Percentiles rank a stretch among this genome's conserved stretches.
phyloP scores from a whole-genome alignment of 2,113 vertebrate genomes.

The Gallinago paraguaiae region DNA sequence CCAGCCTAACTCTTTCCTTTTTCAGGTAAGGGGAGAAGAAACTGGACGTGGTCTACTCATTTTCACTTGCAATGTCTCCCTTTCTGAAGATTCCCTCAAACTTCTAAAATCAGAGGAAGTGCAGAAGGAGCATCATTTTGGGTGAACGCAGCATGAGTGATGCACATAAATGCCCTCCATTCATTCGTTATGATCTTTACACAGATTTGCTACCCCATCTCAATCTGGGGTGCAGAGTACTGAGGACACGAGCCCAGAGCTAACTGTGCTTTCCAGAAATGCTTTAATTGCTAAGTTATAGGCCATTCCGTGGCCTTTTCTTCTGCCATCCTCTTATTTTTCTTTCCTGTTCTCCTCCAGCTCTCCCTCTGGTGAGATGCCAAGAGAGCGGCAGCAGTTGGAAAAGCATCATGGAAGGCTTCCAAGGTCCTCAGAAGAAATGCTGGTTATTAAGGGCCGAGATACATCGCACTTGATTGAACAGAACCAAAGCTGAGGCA shows the following conservation, averaged over 20 bases:
- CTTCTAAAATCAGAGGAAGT: not conserved
- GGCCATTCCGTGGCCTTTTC: not conserved
- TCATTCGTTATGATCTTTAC: not conserved
- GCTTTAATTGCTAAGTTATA: not conserved
- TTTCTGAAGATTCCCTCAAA: not conserved
- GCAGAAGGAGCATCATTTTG: not conserved
- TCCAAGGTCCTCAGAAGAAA: slow-evolving; percentile 4
- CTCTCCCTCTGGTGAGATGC: not conserved
- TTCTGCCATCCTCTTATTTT: not conserved
- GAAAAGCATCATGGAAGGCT: not conserved
- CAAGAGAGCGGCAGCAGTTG: not conserved
- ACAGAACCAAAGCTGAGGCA: slow-evolving; percentile 5
- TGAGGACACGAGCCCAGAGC: not conserved
- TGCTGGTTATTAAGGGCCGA: not conserved
- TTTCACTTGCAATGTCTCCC: not conserved
- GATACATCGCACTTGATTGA: not conserved
- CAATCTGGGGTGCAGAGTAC: not conserved
- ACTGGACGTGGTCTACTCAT: not conserved
- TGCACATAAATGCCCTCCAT: not conserved
- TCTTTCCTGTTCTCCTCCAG: not conserved
- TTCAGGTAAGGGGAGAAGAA: not conserved
- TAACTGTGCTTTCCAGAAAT: not conserved
- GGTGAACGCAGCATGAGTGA: rapidly evolving
- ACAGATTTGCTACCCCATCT: not conserved
- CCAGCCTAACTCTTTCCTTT: not conserved